Percentiles rank a stretch among this genome's conserved stretches.
Evolutionary conservation across 2,113 vertebrate genomes (phyloP).

Genomic region (Guaruba guarouba): DNA sequence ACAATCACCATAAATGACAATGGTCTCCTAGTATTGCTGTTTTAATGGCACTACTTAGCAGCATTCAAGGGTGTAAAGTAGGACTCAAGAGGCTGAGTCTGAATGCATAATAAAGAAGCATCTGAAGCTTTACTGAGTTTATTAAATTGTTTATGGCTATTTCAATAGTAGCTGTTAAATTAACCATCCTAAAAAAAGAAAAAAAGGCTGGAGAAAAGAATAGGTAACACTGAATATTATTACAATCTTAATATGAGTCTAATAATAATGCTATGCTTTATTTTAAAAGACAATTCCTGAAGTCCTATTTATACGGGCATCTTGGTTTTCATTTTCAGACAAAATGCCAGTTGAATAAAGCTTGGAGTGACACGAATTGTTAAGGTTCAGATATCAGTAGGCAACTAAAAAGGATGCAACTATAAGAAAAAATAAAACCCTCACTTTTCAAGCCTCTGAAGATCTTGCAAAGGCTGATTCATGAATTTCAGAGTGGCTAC

Average conservation of each 20-base stretch:
- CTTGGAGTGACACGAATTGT: conserved; percentile 12
- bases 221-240: neutral
- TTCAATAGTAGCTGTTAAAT: conserved; percentile 42
- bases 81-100: conserved; percentile 43
- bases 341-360: neutral
- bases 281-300: conserved; percentile 21
- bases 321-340: conserved; percentile 36
- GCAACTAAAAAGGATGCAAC: conserved; percentile 20
- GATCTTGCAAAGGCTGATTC: neutral
- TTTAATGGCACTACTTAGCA: conserved; percentile 55
- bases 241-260: neutral
- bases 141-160: conserved; percentile 58
- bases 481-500: conserved; percentile 27
- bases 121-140: conserved; percentile 56
- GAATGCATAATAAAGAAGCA: conserved; percentile 57
- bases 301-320: neutral
- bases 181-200: conserved; percentile 1
- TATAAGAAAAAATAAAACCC: neutral
- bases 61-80: conserved; percentile 43
- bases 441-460: conserved; percentile 19
- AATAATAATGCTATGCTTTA: neutral
- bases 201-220: neutral
- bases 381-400: conserved; percentile 42
- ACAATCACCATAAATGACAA: conserved; percentile 15
- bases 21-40: neutral